Conservation (phyloP, 2,113 vertebrate genomes). For the Peromyscus californicus region DNA sequence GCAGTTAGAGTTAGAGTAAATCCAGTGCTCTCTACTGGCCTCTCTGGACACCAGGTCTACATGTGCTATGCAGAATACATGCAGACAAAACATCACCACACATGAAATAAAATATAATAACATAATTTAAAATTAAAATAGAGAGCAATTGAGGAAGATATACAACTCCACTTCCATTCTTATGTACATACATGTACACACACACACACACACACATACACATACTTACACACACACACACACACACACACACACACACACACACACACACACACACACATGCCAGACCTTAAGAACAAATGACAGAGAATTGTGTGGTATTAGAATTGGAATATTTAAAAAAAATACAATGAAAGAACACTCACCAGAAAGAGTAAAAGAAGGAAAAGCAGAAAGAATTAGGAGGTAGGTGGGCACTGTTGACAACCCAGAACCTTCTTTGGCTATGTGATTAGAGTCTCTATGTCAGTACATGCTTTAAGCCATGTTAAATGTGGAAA, state of each 20-base stretch:
- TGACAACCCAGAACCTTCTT: neutral
- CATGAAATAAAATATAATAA: neutral
- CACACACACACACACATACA: neutral
- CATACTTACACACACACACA: neutral
- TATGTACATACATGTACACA: accelerated
- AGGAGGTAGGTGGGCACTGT: accelerated
- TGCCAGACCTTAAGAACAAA: neutral
- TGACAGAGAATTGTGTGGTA: too few species aligned
- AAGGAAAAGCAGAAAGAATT: neutral
- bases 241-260: accelerated
- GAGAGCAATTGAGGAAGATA: neutral
- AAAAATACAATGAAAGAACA: neutral
- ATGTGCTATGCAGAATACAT: neutral
- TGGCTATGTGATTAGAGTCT: neutral
- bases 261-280: neutral
- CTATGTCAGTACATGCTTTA: neutral
- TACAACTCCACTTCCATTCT: neutral
- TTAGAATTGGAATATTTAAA: neutral
- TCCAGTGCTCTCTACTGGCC: neutral
- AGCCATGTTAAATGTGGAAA: neutral
- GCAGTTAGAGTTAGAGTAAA: neutral
- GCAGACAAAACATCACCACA: neutral
- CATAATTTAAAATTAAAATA: neutral
- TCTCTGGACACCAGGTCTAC: accelerated
- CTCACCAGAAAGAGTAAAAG: neutral